Evolutionary conservation across 2,113 vertebrate species (phyloP), one percentile per base, ranked within the genome.

Genomic region (Oxyruncus cristatus): DNA sequence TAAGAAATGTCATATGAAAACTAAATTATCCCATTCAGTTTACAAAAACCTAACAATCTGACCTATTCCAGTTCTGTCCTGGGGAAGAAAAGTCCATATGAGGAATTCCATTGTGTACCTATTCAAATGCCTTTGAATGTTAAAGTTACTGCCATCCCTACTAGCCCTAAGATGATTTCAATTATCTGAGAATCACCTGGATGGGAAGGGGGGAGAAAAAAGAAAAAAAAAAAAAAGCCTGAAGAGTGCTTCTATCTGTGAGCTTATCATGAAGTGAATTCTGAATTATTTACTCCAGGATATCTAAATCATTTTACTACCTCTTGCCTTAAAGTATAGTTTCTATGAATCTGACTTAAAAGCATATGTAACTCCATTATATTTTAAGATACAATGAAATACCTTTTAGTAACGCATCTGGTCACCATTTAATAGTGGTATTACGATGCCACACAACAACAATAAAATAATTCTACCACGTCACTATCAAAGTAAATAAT

Each of bases 181-280:
- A 20, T 67, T 74, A 74, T 55, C n/a, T 83, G 56, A 85, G 28
- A 88, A 79, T 55, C 42, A 67, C 42, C n/a, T 37, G 32, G 11
- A 33, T 8, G 13, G 8, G 39, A 56, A 30, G 19, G 20, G 10
- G 8, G 4, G 20, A 6, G 5, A 32, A 21, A 23, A 17, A 44
- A n/a, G 9, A 7, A 35, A 33, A 12, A 17, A 27, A 26, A n/a
- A 11, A 23, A 10, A 14, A 5, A 5, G 1, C 46, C 63, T 2
- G 1, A 46, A 18, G 22, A 42, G 12, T 49, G 4, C 46, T 95
- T 78, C 35, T 47, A 15, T 41, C 19, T 37, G 33, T 37, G 35
- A 84, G 4, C 7, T 89, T 56, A 79, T 32, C 4, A 27, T 6
- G 0, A 90, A 78, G 59, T 33, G 6, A 94, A 77, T 85, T 79